Evolutionary conservation across 1,140 invertebrate species (phyloP).

Genomic region (Atta cephalotes): DNA sequence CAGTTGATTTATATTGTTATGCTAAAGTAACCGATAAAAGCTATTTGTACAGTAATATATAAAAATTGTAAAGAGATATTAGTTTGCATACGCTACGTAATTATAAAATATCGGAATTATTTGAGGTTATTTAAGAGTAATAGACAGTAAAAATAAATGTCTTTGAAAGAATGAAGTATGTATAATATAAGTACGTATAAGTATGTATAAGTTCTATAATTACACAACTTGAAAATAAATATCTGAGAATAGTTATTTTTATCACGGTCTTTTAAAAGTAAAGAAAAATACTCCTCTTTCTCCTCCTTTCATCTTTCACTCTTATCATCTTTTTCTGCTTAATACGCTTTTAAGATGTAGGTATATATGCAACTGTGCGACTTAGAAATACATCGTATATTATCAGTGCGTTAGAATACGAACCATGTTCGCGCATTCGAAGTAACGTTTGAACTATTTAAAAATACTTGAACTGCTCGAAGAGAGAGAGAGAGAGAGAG

Average conservation of each 20-base stretch:
- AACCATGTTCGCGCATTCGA: background rate
- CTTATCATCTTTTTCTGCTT: background rate
- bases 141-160: slow-evolving; percentile 31
- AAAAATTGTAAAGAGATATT: background rate
- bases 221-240: slow-evolving; percentile 30
- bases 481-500: slow-evolving; percentile 19
- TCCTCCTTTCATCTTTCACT: slow-evolving; percentile 1
- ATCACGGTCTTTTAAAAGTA: slow-evolving; percentile 4
- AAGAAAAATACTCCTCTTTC: background rate
- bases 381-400: background rate
- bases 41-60: background rate
- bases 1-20: background rate
- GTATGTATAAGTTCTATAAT: background rate
- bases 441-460: slow-evolving; percentile 19
- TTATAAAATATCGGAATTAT: background rate
- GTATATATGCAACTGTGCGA: background rate
- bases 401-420: slow-evolving; percentile 15
- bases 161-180: background rate
- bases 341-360: background rate
- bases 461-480: background rate
- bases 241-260: slow-evolving; percentile 40
- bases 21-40: background rate
- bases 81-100: too few species aligned
- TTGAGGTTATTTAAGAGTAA: background rate
- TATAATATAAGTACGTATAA: background rate